These are phyloP conservation scores for Sternotherus odoratus DNA, from an alignment of 2,797 vertebrate species.

Conservation along the genomic window DNA sequence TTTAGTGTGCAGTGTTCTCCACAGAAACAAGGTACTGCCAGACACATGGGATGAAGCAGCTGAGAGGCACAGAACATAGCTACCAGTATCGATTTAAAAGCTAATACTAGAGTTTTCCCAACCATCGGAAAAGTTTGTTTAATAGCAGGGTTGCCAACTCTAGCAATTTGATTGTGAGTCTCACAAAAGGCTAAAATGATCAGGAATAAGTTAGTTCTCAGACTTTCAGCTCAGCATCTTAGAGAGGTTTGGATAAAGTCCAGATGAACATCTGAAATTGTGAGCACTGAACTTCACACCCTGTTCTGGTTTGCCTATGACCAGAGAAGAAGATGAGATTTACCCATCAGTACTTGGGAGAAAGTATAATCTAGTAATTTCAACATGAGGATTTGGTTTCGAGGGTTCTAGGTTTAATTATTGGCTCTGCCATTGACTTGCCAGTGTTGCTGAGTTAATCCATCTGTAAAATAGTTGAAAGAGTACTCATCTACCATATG, in stretches of 20 bases:
- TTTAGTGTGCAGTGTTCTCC: background rate
- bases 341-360: background rate
- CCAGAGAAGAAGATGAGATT: background rate
- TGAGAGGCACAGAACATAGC: background rate
- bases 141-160: background rate
- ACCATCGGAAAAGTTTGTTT: background rate
- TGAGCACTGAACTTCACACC: background rate
- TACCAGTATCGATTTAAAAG: no score
- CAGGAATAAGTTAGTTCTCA: background rate
- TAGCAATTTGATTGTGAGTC: background rate
- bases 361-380: background rate
- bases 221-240: background rate
- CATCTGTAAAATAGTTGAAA: background rate
- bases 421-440: background rate
- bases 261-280: background rate
- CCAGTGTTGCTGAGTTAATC: background rate
- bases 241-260: background rate
- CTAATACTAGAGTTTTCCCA: background rate
- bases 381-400: background rate
- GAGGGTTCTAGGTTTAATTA: background rate
- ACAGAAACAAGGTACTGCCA: background rate
- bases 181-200: background rate
- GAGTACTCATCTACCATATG: background rate
- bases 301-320: background rate
- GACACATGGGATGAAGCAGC: background rate